Evolutionary conservation across 2,113 vertebrate genomes (phyloP).

Genomic region (Tiliqua scincoides): DNA sequence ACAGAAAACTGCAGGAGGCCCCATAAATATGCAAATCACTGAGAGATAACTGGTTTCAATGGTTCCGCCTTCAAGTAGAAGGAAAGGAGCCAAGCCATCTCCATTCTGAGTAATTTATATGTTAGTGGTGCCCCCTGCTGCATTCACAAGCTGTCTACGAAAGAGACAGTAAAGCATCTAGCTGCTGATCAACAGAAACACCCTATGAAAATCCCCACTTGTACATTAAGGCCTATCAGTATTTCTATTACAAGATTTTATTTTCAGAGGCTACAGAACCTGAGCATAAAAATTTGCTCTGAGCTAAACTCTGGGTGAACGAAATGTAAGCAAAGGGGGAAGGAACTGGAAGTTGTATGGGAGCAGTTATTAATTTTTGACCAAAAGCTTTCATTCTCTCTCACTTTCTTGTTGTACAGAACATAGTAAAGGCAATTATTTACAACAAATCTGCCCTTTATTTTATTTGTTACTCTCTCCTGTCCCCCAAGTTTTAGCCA

Average conservation of each 20-base stretch:
- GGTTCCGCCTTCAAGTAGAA: constrained; percentile 77
- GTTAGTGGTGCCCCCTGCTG: constrained; percentile 77
- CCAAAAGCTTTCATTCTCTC: neutral
- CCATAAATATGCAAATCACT: constrained; percentile 84
- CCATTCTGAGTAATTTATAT: constrained; percentile 70
- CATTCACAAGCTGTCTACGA: constrained; percentile 69
- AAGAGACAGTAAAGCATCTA: constrained; percentile 41
- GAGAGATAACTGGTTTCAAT: constrained; percentile 80
- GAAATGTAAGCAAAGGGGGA: neutral
- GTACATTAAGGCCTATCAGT: neutral
- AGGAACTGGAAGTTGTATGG: neutral
- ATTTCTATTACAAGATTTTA: constrained; percentile 21
- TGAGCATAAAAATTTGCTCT: constrained; percentile 40
- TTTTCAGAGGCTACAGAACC: constrained; percentile 8
- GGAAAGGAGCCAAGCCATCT: constrained; percentile 51
- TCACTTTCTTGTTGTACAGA: neutral
- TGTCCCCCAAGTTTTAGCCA: accelerated
- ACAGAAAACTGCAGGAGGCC: constrained; percentile 81
- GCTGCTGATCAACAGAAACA: constrained; percentile 2
- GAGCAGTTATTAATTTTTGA: neutral
- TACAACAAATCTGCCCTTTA: neutral
- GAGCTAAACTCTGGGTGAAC: constrained; percentile 29
- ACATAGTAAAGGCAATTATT: neutral
- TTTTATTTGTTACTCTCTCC: neutral
- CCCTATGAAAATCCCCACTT: constrained; percentile 2